These are phyloP conservation scores for Rutilus rutilus DNA, from an alignment of 2,113 vertebrate genomes.

Conservation along the genomic window DNA sequence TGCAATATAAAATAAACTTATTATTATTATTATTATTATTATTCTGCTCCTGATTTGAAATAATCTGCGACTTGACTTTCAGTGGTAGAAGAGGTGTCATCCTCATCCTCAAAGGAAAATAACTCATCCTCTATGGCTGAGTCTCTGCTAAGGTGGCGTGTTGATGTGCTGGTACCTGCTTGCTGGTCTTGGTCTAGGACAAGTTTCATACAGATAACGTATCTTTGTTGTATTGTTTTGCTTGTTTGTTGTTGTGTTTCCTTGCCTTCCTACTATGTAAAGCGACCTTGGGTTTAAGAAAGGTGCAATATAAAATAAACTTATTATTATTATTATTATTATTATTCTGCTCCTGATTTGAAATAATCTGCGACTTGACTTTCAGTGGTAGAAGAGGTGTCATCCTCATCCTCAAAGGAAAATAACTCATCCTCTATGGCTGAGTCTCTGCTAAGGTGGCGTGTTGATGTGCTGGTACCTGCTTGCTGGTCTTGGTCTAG, in stretches of 20 bases:
- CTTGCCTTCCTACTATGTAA: too few species aligned
- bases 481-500: slow-evolving; percentile 24
- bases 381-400: slow-evolving; percentile 28
- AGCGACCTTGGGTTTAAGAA: too few species aligned
- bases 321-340: too few species aligned
- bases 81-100: slow-evolving; percentile 3
- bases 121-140: slow-evolving; percentile 31
- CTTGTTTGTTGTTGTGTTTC: too few species aligned
- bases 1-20: too few species aligned
- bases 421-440: slow-evolving; percentile 37
- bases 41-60: slow-evolving; percentile 42
- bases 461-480: not conserved
- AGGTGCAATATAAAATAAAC: too few species aligned
- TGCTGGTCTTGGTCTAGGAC: slow-evolving; percentile 24
- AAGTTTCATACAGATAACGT: too few species aligned
- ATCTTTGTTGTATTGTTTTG: too few species aligned
- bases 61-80: slow-evolving; percentile 39
- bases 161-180: not conserved
- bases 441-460: not conserved
- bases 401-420: slow-evolving; percentile 46
- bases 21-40: too few species aligned
- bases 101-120: slow-evolving; percentile 49
- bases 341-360: slow-evolving; percentile 43
- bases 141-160: not conserved
- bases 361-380: slow-evolving; percentile 31